Percentiles rank a stretch among this genome's conserved stretches.
phyloP scores from a whole-genome alignment of 2,888 invertebrate genomes.

The Escarpia spicata region DNA sequence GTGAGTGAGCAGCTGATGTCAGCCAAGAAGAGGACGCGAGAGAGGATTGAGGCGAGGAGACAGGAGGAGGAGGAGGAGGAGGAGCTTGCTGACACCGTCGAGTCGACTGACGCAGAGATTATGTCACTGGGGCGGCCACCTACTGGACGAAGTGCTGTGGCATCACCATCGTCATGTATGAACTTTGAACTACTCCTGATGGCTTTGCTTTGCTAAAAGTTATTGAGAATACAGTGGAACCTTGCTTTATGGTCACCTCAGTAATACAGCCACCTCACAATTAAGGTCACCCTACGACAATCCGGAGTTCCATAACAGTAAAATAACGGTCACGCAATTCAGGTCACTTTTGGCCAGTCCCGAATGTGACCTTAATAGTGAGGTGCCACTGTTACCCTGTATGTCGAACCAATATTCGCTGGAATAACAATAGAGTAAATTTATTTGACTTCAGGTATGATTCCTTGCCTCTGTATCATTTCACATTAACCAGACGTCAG shows the following conservation, averaged over 20 bases:
- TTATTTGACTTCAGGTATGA: not conserved
- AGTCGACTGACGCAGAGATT: not conserved
- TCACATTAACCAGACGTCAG: too few relatives aligned
- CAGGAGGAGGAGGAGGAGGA: not conserved
- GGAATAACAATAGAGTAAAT: too few relatives aligned
- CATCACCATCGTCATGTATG: not conserved
- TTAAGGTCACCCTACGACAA: too few relatives aligned
- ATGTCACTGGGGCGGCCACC: not conserved
- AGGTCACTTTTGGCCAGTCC: too few relatives aligned
- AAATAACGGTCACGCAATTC: too few relatives aligned
- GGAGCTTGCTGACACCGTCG: not conserved
- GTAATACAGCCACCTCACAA: too few relatives aligned
- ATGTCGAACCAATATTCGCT: too few relatives aligned
- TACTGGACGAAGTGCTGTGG: not conserved
- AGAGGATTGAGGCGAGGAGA: not conserved
- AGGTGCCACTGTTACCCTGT: too few relatives aligned
- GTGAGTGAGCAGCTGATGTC: conserved; percentile 22
- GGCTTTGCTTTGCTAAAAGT: not conserved
- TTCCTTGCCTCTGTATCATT: not conserved
- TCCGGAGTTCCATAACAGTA: too few relatives aligned
- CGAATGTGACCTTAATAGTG: too few relatives aligned
- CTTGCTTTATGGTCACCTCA: too few relatives aligned
- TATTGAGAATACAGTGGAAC: not conserved
- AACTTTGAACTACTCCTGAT: not conserved
- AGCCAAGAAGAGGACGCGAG: conserved; percentile 25